Base-by-base conservation (phyloP, 2,113 vertebrate genomes). In the Corythoichthys haematopterus region DNA sequence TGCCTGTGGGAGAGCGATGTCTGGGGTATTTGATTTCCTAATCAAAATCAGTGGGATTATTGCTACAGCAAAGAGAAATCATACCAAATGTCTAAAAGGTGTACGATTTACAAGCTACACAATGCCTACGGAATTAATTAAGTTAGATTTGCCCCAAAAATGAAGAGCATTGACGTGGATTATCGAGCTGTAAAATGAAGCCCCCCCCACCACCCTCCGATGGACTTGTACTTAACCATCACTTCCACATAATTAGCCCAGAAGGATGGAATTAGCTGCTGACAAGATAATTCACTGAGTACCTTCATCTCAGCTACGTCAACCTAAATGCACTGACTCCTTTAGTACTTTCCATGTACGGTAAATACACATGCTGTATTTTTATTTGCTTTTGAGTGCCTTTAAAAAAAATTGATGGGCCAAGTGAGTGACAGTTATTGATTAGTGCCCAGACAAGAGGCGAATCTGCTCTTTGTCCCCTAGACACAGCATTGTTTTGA, bases 261-360 rank as follows among this genome's bases (percentile, higher is more conserved):
- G 75, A 88, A 87, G 84, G 90, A 89, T 88, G 77, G 87, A 85
- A 90, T 91, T 84, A 88, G 80, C 78, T 69, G 40, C 84, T 85
- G 84, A 90, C 87, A 83, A 87, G 86, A 88, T 87, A 85, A 90
- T 87, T 86, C 82, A 89, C 75, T 66, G 61, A 78, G 72, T 76
- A 78, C 64, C 72, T 68, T 68, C 69, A 72, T 82, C 65, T 77
- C 69, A 55, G 79, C 70, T 75, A 60, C 61, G 69, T 38, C 51
- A 2, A 15, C 47, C 15, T 48, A 15, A 48, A 48, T 48, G 13
- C 47, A 14, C 47, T 48, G 47, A 48, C 14, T 14, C 47, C 47
- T 14, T 48, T 4, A 4, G 13, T 48, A 14, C 47, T 48, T 48
- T 48, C 0, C 47, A 14, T 48, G 13, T 48, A 46, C 47, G 13